Evolutionary conservation across 2,888 invertebrate species (phyloP).

Genomic region (Lutraria lutraria): DNA sequence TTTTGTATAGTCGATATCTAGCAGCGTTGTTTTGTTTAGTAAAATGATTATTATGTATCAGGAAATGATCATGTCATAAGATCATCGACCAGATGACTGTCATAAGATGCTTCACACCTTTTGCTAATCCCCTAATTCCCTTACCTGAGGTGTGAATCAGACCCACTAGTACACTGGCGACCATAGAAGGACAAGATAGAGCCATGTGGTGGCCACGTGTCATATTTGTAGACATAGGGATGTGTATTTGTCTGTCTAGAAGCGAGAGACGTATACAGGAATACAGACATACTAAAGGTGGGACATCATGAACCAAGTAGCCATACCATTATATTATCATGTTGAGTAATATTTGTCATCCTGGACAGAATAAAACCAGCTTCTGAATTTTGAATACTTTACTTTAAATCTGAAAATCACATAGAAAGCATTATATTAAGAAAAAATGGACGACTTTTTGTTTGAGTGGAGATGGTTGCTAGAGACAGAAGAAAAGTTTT

Average conservation of each 20-base stretch:
- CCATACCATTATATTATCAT: not conserved
- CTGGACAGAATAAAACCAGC: not conserved
- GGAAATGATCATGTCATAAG: too few species aligned
- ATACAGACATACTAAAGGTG: too few species aligned
- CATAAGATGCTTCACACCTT: not conserved
- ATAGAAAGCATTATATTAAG: not conserved
- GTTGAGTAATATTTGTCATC: slow-evolving; percentile 3
- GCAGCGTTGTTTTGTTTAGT: too few species aligned
- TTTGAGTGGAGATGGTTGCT: not conserved
- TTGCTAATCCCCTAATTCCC: not conserved
- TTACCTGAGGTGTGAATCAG: not conserved
- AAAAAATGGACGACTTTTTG: not conserved
- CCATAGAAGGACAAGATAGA: not conserved
- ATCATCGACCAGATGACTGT: not conserved
- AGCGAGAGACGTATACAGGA: not conserved
- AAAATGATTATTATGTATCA: too few species aligned
- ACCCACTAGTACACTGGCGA: not conserved
- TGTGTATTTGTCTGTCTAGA: not conserved
- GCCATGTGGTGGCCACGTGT: slow-evolving; percentile 12
- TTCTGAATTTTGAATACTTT: not conserved
- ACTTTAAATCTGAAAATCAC: not conserved
- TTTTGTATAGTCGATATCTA: too few species aligned
- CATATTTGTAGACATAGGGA: not conserved
- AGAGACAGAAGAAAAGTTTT: not conserved
- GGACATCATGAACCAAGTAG: too few species aligned